Evolutionary conservation across 2,113 vertebrate species (phyloP).

Genomic region (Dromaius novaehollandiae): DNA sequence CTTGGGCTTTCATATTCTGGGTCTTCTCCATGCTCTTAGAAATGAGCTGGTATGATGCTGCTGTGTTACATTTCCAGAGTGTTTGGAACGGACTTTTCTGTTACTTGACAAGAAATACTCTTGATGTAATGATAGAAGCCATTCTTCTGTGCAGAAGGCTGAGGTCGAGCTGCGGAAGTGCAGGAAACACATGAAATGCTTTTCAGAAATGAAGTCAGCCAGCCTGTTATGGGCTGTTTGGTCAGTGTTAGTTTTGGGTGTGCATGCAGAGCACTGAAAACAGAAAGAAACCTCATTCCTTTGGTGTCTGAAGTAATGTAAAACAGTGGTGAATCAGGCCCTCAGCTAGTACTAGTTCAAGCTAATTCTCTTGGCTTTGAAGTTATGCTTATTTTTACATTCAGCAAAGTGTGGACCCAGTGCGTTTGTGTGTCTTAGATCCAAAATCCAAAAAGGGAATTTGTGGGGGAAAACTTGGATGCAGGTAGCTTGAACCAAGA

Average conservation of each 20-base stretch:
- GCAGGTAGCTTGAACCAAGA: neutral
- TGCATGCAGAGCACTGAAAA: neutral
- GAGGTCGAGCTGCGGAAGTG: neutral
- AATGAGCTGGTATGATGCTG: neutral
- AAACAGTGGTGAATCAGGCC: neutral
- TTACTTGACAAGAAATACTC: neutral
- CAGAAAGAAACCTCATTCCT: neutral
- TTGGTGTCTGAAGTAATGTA: neutral
- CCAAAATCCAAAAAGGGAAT: neutral
- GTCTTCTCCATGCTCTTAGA: neutral
- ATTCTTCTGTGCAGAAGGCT: neutral
- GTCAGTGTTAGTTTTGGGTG: neutral
- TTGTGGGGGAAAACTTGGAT: neutral
- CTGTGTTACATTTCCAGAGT: neutral
- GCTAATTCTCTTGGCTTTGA: neutral
- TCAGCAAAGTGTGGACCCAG: neutral
- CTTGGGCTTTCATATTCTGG: neutral
- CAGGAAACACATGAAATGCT: neutral
- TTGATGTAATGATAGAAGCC: neutral
- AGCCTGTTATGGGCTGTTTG: neutral
- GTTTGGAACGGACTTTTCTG: neutral
- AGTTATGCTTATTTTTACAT: neutral
- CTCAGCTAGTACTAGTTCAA: neutral
- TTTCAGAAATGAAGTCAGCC: too few species aligned
- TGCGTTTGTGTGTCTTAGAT: neutral